Percentiles rank a stretch among this genome's conserved stretches.
Conservation (phyloP, 1,140 invertebrate genomes). For the Solenopsis invicta region DNA sequence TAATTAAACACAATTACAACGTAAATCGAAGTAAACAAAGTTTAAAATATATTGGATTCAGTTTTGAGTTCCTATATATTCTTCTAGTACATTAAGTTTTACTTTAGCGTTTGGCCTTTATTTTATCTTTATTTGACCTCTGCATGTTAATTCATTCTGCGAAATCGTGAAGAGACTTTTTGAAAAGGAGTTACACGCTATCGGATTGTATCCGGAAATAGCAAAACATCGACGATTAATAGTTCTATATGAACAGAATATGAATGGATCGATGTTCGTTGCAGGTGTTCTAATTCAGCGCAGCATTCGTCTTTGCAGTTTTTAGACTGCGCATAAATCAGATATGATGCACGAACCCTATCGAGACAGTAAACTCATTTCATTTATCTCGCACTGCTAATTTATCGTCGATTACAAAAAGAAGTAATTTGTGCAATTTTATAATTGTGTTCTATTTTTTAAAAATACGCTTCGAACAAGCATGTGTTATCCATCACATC, state of each 20-base stretch:
- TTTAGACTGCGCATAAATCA: constrained; percentile 35
- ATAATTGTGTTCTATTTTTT: constrained; percentile 15
- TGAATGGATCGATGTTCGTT: constrained; percentile 20
- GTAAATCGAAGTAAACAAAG: not conserved
- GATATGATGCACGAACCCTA: constrained; percentile 3
- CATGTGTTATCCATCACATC: not conserved
- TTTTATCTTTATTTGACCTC: not conserved
- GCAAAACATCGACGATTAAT: constrained; percentile 20
- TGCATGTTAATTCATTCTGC: not conserved
- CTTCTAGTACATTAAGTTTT: too few species aligned
- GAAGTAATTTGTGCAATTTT: constrained; percentile 1
- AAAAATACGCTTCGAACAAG: not conserved
- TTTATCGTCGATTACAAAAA: not conserved
- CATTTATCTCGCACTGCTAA: not conserved
- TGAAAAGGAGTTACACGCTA: not conserved
- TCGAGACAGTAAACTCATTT: constrained; percentile 16
- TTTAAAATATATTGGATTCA: not conserved
- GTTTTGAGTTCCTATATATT: not conserved
- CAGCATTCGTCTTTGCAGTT: constrained; percentile 38
- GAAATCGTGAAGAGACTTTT: not conserved
- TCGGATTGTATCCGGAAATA: not conserved
- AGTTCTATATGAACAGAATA: not conserved
- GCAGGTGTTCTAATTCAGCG: constrained; percentile 23
- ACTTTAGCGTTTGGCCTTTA: not conserved
- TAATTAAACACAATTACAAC: constrained; percentile 14